These are phyloP conservation scores for Sorex maritimensis DNA, from an alignment of 2,797 vertebrate species.

Conservation along the genomic window DNA sequence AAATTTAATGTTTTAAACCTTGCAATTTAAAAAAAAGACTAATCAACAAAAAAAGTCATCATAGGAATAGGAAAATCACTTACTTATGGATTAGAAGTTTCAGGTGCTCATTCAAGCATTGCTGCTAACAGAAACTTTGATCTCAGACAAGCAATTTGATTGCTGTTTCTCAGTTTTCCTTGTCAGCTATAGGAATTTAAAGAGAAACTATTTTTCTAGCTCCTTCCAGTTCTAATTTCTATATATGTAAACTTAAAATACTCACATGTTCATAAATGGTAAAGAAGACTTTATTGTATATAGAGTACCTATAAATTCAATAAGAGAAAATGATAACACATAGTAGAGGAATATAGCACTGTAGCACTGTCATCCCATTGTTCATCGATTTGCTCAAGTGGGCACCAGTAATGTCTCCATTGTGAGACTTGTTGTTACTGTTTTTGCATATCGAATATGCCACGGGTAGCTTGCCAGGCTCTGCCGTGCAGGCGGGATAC, in stretches of 20 bases:
- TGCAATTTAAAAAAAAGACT: slow-evolving; percentile 47
- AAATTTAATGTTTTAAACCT: not conserved
- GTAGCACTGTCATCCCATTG: no score
- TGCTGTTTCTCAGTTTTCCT: slow-evolving; percentile 6
- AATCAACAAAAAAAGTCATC: not conserved
- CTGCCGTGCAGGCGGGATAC: no score
- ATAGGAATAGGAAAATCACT: slow-evolving; percentile 44
- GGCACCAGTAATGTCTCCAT: no score
- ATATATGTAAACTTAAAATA: slow-evolving; percentile 26
- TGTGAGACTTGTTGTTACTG: no score
- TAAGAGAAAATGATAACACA: slow-evolving; percentile 10
- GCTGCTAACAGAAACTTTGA: not conserved
- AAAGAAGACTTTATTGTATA: not conserved
- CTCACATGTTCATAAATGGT: not conserved
- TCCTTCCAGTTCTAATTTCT: slow-evolving; percentile 58
- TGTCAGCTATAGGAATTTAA: not conserved
- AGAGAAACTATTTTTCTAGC: not conserved
- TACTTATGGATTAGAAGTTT: not conserved
- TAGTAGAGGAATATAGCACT: not conserved
- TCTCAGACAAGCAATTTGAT: not conserved
- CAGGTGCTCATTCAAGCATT: not conserved
- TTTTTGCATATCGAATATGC: no score
- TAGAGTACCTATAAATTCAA: slow-evolving; percentile 43
- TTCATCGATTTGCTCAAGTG: no score
- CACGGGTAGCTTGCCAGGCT: no score